phyloP scores from a whole-genome alignment of 2,888 invertebrate genomes.

The Alitta virens region DNA sequence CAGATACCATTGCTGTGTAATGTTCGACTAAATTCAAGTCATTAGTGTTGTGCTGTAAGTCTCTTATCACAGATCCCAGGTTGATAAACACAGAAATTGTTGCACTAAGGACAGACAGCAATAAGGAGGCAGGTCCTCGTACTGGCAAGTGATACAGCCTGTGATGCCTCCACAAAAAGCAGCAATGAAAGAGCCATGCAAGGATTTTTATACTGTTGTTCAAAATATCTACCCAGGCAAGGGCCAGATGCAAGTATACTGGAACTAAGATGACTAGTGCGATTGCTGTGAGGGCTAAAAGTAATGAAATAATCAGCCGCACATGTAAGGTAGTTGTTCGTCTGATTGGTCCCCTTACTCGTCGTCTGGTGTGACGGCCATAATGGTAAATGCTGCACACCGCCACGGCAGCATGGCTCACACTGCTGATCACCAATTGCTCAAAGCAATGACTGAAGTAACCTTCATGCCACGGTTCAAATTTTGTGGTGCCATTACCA shows the following conservation, averaged over 20 bases:
- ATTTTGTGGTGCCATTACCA: slow-evolving; percentile 43
- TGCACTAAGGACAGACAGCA: slow-evolving; percentile 70
- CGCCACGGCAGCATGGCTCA: slow-evolving; percentile 72
- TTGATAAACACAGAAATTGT: slow-evolving; percentile 70
- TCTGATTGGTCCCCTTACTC: slow-evolving; percentile 63
- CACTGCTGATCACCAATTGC: slow-evolving; percentile 72
- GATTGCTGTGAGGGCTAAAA: slow-evolving; percentile 69
- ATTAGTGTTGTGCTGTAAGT: slow-evolving; percentile 3
- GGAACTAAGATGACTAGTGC: slow-evolving; percentile 62
- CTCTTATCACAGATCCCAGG: slow-evolving; percentile 65
- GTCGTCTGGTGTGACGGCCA: slow-evolving; percentile 68
- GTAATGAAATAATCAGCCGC: slow-evolving; percentile 66
- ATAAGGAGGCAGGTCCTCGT: slow-evolving; percentile 71
- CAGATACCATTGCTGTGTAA: slow-evolving; percentile 35
- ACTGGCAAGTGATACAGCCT: slow-evolving; percentile 62
- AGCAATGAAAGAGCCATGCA: slow-evolving; percentile 80
- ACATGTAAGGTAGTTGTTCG: slow-evolving; percentile 68
- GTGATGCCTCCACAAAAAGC: slow-evolving; percentile 70
- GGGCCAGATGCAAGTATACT: slow-evolving; percentile 37
- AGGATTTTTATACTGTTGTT: slow-evolving; percentile 70
- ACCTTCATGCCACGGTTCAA: slow-evolving; percentile 63
- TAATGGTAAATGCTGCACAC: slow-evolving; percentile 78
- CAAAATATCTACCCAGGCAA: slow-evolving; percentile 69
- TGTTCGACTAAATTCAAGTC: slow-evolving; percentile 33
- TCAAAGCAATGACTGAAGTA: slow-evolving; percentile 80